Evolutionary conservation across 2,888 invertebrate genomes (phyloP), one percentile per base, ranked within the genome.

Genomic region (Gryllus longicercus): DNA sequence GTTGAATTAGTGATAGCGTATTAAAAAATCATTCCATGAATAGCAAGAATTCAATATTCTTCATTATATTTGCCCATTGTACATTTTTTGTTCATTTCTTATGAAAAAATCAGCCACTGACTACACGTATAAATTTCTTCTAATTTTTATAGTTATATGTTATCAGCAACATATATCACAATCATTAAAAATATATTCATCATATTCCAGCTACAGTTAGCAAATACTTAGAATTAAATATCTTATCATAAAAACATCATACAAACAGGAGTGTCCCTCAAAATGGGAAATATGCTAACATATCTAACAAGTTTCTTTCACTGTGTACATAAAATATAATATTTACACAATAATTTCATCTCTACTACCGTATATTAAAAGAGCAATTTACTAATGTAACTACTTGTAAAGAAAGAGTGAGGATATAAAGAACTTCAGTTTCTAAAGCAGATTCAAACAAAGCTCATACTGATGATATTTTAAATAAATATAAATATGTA

Each of bases 111-210:
- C n/a, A 63, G 14, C 63, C 63, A 63, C 38, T 63, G 63, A 63
- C 63, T 16, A 63, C n/a, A 63, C n/a, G n/a, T 63, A 63, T 63
- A 63, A 63, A 63, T 14, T 63, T 63, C 16, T 63, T 63, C 63
- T 63, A 18, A 63, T 14, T 63, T 63, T 63, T 63, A 63, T n/a
- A 18, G 12, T 18, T n/a, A 63, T 63, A 63, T 10, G 14, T 63
- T 14, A 63, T 63, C 63, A 63, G 63, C 63, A 63, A 63, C 63
- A 63, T 63, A 63, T 63, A 63, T 63, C 63, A 63, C 63, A 63
- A 63, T 63, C 63, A 63, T 63, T 63, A 63, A 63, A 63, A 63
- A 63, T 63, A 63, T 63, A 63, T 63, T 63, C 63, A 63, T 63
- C n/a, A 63, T 63, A 63, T 63, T 63, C n/a, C 63, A 63, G n/a